Evolutionary conservation across 1,140 invertebrate species (phyloP), one percentile per base, ranked within the genome.

Genomic region (Bilobella aurantiaca): DNA sequence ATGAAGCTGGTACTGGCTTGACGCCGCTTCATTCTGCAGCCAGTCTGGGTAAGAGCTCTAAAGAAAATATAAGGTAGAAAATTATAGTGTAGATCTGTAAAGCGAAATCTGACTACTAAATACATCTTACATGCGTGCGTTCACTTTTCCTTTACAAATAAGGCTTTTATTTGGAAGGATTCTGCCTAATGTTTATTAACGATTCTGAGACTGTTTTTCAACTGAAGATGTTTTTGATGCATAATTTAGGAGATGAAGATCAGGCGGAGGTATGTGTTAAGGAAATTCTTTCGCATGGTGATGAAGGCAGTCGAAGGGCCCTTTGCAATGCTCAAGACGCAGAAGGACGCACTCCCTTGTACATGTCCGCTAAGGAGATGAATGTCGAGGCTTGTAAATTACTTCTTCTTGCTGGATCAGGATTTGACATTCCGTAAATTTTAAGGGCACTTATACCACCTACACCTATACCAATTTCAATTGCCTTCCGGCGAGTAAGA

Each of bases 341-440:
- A 3, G 32, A 62, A 14, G 37, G 30, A 3, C 25, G 14, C 8
- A 62, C 59, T 3, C 25, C 59, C n/a, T 18, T 62, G 59, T 62
- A 62, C 59, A 14, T 62, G 23, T 37, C 59, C 14, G 59, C 59
- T 3, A 37, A 46, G 25, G 25, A 37, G 5, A 34, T 14, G 32
- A 62, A 62, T 62, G 59, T 62, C 3, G 32, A 62, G 30, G 59
- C 59, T 5, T 62, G 59, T 42, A 37, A 62, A 62, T 12, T 30
- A 8, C 37, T 62, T 21, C 37, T 62, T 5, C n/a, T 37, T 18
- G 59, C 59, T 21, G 59, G 59, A 18, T 62, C 59, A 12, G 59
- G 25, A 18, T 62, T 62, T 62, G 59, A 62, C 23, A 37, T 42
- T 14, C 37, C 18, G 59, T 42, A 23, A 30, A n/a, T n/a, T n/a